phyloP scores from a whole-genome alignment of 1,140 invertebrate genomes.

The Eriocheir sinensis region DNA sequence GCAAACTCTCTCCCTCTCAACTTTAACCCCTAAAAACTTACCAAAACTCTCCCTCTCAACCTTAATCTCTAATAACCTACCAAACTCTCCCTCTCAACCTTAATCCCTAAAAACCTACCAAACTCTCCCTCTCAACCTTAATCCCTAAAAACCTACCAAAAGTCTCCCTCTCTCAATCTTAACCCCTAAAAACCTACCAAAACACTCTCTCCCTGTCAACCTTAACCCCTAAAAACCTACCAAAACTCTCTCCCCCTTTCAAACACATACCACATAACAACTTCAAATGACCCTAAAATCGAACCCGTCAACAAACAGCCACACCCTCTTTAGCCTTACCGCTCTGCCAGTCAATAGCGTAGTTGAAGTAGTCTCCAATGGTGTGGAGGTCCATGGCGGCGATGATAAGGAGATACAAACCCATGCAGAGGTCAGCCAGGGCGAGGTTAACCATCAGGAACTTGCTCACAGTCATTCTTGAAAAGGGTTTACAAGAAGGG shows the following conservation, averaged over 20 bases:
- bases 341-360: slow-evolving; percentile 95
- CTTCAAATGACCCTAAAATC: too few relatives aligned
- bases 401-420: slow-evolving; percentile 91
- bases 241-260: too few relatives aligned
- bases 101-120: not conserved
- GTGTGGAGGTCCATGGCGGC: slow-evolving; percentile 91
- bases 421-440: slow-evolving; percentile 93
- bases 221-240: too few relatives aligned
- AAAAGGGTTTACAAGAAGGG: slow-evolving; percentile 67
- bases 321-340: too few relatives aligned
- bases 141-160: not conserved
- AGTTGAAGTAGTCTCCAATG: slow-evolving; percentile 93
- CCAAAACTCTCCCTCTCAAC: not conserved
- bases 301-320: too few relatives aligned
- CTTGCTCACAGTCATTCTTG: slow-evolving; percentile 87
- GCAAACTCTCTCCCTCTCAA: too few relatives aligned
- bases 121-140: slow-evolving; percentile 15
- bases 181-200: too few relatives aligned
- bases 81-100: not conserved
- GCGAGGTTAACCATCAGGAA: slow-evolving; percentile 94
- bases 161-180: not conserved
- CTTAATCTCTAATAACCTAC: not conserved
- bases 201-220: too few relatives aligned
- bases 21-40: too few relatives aligned
- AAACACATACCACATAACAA: too few relatives aligned